Evolutionary conservation across 1,140 invertebrate genomes (phyloP), one percentile per base, ranked within the genome.

Genomic region (Drosophila serrata): DNA sequence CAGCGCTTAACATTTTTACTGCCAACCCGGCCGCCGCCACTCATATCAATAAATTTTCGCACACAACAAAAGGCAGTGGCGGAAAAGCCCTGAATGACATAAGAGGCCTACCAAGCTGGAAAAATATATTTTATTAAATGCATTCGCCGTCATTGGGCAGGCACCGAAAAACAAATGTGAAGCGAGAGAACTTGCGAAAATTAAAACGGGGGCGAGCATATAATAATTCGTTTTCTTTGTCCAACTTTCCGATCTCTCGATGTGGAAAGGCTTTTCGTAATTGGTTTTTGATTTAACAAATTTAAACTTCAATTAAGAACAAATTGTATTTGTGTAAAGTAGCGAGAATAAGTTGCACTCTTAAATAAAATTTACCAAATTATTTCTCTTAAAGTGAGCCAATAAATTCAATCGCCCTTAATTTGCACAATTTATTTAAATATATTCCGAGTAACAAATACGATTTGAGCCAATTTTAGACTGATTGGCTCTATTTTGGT

Each of bases 1-100:
- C 67, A 59, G 68, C 68, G 78, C 80, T 90, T 81, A 84, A 88
- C 73, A 90, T 77, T 84, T 85, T 87, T 65, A 87, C 82, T 78
- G 59, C 76, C 72, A 64, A 76, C 59, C 60, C 45, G 46, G 46
- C 27, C 46, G 48, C 48, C 27, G 59, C 48, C 56, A 49, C 43
- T 69, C 46, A 58, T 59, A 61, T 77, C 79, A 77, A 88, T 90
- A 81, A 78, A 90, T 88, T 90, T 88, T 64, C 80, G 61, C 81
- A 67, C 73, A 88, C 76, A 90, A 87, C 81, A 86, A 87, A 76
- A 82, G 84, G 61, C 63, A 58, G 69, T 78, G 31, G 24, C 49
- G 61, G 48, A 13, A 77, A 77, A 78, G 48, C 33, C 19, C 49
- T 59, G 51, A 72, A 73, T 49, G 68, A 72, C 68, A 72, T 33